Evolutionary conservation across 2,888 invertebrate species (phyloP), one percentile per base, ranked within the genome.

Genomic region (Cheilosia pagana): DNA sequence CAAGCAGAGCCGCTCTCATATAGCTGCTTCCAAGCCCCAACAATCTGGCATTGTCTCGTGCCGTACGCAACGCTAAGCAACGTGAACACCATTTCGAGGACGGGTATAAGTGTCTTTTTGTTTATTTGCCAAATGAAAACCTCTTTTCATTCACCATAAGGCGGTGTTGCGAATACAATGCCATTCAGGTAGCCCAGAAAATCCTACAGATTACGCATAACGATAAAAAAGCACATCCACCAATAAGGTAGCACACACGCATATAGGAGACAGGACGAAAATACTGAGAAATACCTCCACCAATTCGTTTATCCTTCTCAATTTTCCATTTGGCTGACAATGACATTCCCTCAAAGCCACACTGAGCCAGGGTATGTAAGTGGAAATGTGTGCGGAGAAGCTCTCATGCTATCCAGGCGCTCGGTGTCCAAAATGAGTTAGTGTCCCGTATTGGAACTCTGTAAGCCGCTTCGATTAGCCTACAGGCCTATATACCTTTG

Each of bases 151-250:
- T 57, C 55, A 23, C 57, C 50, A 57, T 19, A 28, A 50, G 41
- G 39, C n/a, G 55, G 12, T 41, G 7, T 16, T 31, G 68, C n/a
- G 35, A 57, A 76, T 28, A 60, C 67, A 76, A 68, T 60, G 45
- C 60, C 45, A 76, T 76, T 68, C 68, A 76, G 60, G 68, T 68
- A 68, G 68, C 43, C 60, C 52, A 45, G 76, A 7, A 76, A 68
- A 68, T 60, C 76, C 67, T 45, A 60, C 31, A 60, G 76, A 76
- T 67, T 60, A 76, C 52, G 60, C 67, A 60, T n/a, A 68, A 53
- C 67, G 59, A 76, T 68, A 68, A 60, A 68, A 68, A 76, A 35
- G 50, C 23, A 50, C 75, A 75, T 57, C 19, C 48, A 59, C 10
- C 21, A 4, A n/a, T n/a, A n/a, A 28, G 8, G 10, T 23, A 39